Percentiles rank a stretch among this genome's conserved stretches.
Evolutionary conservation across 1,140 invertebrate species (phyloP).

Genomic region (Rhagoletis zephyria): DNA sequence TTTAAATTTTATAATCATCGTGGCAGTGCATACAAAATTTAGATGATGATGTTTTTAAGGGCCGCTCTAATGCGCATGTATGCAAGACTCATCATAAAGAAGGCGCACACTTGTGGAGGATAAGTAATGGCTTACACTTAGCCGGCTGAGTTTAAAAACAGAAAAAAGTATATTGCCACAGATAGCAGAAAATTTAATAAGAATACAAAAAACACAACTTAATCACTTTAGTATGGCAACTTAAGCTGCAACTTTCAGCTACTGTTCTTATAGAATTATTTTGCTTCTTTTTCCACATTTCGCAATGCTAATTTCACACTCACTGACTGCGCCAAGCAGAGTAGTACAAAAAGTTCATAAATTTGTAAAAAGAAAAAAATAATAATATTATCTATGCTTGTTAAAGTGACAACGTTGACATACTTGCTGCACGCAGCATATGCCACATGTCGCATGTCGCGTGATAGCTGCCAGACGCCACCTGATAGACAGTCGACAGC

Average conservation of each 20-base stretch:
- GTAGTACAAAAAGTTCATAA: not conserved
- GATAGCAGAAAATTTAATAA: not conserved
- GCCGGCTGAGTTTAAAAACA: not conserved
- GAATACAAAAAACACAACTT: slow-evolving; percentile 4
- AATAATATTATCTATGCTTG: not conserved
- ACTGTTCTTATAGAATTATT: not conserved
- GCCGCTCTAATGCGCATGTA: too few relatives aligned
- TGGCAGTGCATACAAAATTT: too few relatives aligned
- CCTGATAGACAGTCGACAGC: too few relatives aligned
- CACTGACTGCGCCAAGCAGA: not conserved
- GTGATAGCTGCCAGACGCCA: not conserved
- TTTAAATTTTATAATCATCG: too few relatives aligned
- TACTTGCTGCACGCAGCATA: not conserved
- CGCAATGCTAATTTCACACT: not conserved
- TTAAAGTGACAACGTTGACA: not conserved
- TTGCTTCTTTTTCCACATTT: not conserved
- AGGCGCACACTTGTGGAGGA: not conserved
- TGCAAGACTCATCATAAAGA: too few relatives aligned
- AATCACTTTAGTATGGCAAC: slow-evolving; percentile 2
- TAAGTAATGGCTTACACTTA: not conserved
- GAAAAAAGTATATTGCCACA: not conserved
- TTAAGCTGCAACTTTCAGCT: not conserved
- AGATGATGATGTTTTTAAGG: too few relatives aligned
- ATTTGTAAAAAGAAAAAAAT: not conserved
- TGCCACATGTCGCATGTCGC: not conserved